Evolutionary conservation across 1,140 invertebrate species (phyloP).

Genomic region (Cotesia typhae): DNA sequence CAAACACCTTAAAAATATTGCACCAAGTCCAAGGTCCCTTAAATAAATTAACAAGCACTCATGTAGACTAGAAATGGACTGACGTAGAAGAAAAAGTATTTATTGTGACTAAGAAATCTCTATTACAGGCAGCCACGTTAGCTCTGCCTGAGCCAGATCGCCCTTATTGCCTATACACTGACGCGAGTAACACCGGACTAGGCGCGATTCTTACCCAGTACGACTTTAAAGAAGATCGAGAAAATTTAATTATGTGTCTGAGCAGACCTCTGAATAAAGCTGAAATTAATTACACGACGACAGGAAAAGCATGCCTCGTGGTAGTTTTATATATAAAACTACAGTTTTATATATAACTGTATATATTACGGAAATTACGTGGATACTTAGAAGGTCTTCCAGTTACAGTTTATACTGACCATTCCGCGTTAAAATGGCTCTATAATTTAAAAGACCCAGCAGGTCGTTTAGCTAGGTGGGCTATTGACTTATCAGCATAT

Average conservation of each 20-base stretch:
- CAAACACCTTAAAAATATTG: background rate
- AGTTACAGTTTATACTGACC: background rate
- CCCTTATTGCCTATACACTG: background rate
- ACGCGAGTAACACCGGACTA: background rate
- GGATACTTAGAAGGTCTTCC: background rate
- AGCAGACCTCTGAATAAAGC: background rate
- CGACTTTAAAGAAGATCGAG: background rate
- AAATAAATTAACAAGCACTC: background rate
- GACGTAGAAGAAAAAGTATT: background rate
- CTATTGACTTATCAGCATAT: background rate
- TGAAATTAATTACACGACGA: background rate
- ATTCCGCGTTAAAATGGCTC: slow-evolving; percentile 2
- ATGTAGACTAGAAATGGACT: too few species aligned
- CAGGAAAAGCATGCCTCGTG: background rate
- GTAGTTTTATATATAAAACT: too few species aligned
- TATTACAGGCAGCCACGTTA: background rate
- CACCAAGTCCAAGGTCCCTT: background rate
- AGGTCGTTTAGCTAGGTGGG: background rate
- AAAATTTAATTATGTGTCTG: background rate
- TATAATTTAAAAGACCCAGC: background rate
- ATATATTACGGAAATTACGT: background rate
- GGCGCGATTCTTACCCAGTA: background rate
- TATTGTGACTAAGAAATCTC: background rate
- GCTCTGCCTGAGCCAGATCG: background rate
- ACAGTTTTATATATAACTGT: too few species aligned